These are phyloP conservation scores for Mirza zaza DNA, from an alignment of 2,113 vertebrate genomes.

Conservation along the genomic window DNA sequence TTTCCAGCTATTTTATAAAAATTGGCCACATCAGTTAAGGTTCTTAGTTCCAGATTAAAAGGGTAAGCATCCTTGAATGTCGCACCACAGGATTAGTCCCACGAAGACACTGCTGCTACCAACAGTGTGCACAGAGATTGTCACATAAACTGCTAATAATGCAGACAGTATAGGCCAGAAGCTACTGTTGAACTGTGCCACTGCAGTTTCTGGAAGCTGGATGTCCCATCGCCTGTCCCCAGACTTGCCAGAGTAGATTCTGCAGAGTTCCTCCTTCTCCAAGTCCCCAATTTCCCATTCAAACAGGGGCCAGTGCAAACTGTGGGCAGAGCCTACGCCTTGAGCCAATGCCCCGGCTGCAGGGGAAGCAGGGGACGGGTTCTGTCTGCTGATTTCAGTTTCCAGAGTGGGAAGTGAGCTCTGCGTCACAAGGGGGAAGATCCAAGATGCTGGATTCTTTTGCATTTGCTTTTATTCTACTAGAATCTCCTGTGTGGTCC, in stretches of 20 bases:
- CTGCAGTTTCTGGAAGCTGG: neutral
- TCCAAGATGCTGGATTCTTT: neutral
- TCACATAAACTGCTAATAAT: neutral
- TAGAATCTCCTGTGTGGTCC: neutral
- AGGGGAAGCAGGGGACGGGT: neutral
- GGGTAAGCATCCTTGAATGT: neutral
- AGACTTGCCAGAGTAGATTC: neutral
- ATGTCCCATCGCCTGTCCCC: neutral
- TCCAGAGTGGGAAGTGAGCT: neutral
- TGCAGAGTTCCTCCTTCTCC: neutral
- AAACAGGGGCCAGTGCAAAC: neutral
- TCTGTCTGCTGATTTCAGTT: neutral
- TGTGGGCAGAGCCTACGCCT: neutral
- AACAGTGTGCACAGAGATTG: neutral
- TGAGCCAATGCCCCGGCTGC: neutral
- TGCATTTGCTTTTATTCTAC: neutral
- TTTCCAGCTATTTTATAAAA: constrained; percentile 2
- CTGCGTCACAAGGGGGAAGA: neutral
- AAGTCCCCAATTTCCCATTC: neutral
- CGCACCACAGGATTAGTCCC: neutral
- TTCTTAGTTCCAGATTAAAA: constrained; percentile 7
- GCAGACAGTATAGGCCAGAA: neutral
- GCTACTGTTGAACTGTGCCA: neutral
- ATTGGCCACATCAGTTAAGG: neutral
- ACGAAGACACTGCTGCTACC: neutral